phyloP scores from a whole-genome alignment of 1,140 invertebrate genomes.

The Brachionus paranguensis region DNA sequence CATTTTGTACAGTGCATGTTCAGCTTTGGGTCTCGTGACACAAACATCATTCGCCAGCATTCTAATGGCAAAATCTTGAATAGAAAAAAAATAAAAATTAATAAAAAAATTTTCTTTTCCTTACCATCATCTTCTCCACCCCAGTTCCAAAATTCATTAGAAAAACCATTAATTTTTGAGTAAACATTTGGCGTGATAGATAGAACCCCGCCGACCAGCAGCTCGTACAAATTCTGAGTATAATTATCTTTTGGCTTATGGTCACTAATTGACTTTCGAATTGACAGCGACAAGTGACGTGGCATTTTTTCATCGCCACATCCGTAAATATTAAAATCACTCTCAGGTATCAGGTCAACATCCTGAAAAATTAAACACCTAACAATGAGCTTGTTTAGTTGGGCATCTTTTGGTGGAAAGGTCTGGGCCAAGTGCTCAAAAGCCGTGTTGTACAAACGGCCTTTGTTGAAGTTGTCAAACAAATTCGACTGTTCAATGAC shows the following conservation, averaged over 20 bases:
- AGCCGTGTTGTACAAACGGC: slow-evolving; percentile 15
- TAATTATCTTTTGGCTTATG: background rate
- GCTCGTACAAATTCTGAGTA: slow-evolving; percentile 68
- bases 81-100: background rate
- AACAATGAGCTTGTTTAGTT: background rate
- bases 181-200: slow-evolving; percentile 62
- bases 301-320: slow-evolving; percentile 65
- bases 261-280: background rate
- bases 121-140: slow-evolving; percentile 55
- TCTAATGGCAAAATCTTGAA: slow-evolving; percentile 8
- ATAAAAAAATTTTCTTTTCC: background rate
- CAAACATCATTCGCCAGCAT: background rate
- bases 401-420: background rate
- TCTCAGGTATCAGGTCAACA: slow-evolving; percentile 38
- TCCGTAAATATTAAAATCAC: slow-evolving; percentile 52
- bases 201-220: slow-evolving; percentile 70
- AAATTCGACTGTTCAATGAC: slow-evolving; percentile 70
- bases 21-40: background rate
- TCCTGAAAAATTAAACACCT: slow-evolving; percentile 30
- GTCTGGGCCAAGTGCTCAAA: background rate
- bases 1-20: slow-evolving; percentile 5
- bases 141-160: slow-evolving; percentile 78
- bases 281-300: background rate
- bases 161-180: slow-evolving; percentile 78
- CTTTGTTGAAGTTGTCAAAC: slow-evolving; percentile 12